Percentiles rank a stretch among this genome's conserved stretches.
These are phyloP conservation scores for Musca vetustissima DNA, from an alignment of 1,140 invertebrate genomes.

Conservation along the genomic window DNA sequence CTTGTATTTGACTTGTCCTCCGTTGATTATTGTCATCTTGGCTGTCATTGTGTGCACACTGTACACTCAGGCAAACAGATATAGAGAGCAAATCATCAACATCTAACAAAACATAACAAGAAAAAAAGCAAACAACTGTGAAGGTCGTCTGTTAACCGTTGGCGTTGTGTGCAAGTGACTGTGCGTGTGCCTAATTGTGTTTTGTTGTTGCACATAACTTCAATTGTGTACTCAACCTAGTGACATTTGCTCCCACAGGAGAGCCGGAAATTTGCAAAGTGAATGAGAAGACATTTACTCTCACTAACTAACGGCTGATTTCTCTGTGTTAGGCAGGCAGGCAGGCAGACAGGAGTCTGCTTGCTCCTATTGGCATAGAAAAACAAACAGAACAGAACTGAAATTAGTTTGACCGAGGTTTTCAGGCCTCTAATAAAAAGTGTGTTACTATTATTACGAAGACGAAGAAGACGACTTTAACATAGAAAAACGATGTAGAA, in stretches of 20 bases:
- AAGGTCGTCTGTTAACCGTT: slow-evolving; percentile 15
- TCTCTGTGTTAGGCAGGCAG: too few species aligned
- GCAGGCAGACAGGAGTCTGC: too few species aligned
- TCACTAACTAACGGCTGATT: too few species aligned
- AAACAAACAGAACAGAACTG: too few species aligned
- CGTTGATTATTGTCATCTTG: neutral
- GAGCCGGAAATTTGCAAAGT: neutral
- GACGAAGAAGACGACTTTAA: too few species aligned
- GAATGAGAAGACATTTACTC: too few species aligned
- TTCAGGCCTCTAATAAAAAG: slow-evolving; percentile 1
- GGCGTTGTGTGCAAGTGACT: too few species aligned
- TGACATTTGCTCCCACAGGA: slow-evolving; percentile 1
- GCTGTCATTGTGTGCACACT: neutral
- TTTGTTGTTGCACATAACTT: too few species aligned
- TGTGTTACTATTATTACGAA: neutral
- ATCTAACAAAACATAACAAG: neutral
- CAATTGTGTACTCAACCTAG: too few species aligned
- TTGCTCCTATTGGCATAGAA: too few species aligned
- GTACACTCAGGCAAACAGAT: neutral
- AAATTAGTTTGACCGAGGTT: slow-evolving; percentile 21
- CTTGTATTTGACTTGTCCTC: neutral
- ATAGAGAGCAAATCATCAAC: neutral
- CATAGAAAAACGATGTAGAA: too few species aligned
- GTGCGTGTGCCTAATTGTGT: too few species aligned
- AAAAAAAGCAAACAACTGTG: slow-evolving; percentile 7